A percentile compares a stretch with the other conserved stretches of the same genome.
Conservation (phyloP, 2,113 vertebrate species). For the Corythaixoides concolor region DNA sequence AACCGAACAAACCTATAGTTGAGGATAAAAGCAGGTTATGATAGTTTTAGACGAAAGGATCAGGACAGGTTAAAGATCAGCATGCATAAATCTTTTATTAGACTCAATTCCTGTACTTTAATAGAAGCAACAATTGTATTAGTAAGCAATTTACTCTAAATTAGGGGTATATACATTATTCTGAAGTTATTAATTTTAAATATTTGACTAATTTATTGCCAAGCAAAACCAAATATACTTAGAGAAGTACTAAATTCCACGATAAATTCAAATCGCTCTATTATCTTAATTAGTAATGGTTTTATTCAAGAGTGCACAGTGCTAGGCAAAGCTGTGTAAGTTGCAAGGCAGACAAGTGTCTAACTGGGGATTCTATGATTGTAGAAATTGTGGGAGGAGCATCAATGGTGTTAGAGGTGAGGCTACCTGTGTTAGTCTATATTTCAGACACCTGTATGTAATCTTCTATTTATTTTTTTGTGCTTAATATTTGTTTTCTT, state of each 20-base stretch:
- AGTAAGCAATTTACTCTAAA: not conserved
- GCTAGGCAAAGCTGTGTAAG: not conserved
- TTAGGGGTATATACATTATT: not conserved
- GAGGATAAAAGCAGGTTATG: not conserved
- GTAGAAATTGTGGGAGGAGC: not conserved
- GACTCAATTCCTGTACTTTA: not conserved
- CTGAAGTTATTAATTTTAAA: not conserved
- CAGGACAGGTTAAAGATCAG: not conserved
- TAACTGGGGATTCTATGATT: not conserved
- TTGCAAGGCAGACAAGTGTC: not conserved
- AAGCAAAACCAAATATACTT: not conserved
- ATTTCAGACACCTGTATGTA: not conserved
- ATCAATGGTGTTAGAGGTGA: not conserved
- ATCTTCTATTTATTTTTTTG: not conserved
- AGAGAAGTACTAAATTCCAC: not conserved
- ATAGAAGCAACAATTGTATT: not conserved
- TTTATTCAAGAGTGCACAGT: not conserved
- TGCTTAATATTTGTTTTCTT: not conserved
- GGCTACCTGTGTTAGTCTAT: not conserved
- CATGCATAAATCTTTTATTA: not conserved
- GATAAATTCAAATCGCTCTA: not conserved
- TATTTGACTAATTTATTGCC: slow-evolving; percentile 4
- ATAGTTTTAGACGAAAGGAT: not conserved
- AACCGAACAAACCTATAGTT: not conserved
- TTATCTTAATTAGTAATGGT: not conserved